Evolutionary conservation across 2,888 invertebrate genomes (phyloP).

Genomic region (Drosophila helvetica): DNA sequence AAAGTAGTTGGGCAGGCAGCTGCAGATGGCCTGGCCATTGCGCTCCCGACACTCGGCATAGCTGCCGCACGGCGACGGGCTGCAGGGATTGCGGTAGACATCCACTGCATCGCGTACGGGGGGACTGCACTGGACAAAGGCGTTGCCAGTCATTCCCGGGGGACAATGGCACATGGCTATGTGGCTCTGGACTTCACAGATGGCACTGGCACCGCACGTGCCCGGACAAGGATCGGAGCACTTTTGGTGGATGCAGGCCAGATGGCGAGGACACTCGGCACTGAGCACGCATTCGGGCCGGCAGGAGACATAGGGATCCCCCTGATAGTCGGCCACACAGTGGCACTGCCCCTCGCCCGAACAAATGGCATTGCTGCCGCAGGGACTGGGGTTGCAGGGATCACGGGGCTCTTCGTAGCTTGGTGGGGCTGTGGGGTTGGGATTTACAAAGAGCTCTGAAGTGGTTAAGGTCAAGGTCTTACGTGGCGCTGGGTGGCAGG

Average conservation of each 20-base stretch:
- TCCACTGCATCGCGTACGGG: slow-evolving; percentile 78
- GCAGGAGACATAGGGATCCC: slow-evolving; percentile 89
- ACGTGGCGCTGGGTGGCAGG: slow-evolving; percentile 83
- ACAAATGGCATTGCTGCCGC: slow-evolving; percentile 91
- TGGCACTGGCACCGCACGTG: slow-evolving; percentile 88
- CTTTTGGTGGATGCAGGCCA: slow-evolving; percentile 88
- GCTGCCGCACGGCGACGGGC: slow-evolving; percentile 90
- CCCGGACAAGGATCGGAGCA: slow-evolving; percentile 89
- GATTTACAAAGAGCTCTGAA: background rate
- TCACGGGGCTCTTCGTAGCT: slow-evolving; percentile 81
- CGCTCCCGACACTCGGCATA: slow-evolving; percentile 90
- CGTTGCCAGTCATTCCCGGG: slow-evolving; percentile 89
- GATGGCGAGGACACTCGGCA: slow-evolving; percentile 87
- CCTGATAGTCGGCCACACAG: slow-evolving; percentile 88
- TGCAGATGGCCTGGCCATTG: slow-evolving; percentile 90
- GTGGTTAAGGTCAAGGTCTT: slow-evolving; percentile 40
- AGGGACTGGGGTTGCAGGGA: slow-evolving; percentile 90
- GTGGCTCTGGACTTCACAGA: slow-evolving; percentile 89
- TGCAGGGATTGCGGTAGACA: slow-evolving; percentile 87
- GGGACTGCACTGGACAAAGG: slow-evolving; percentile 86
- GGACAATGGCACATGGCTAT: slow-evolving; percentile 90
- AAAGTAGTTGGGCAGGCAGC: slow-evolving; percentile 88
- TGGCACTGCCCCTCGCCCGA: slow-evolving; percentile 87
- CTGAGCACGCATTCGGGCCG: slow-evolving; percentile 89
- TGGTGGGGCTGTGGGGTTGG: slow-evolving; percentile 54